Base-by-base conservation (phyloP, 2,888 invertebrate genomes). In the Tachina fera region DNA sequence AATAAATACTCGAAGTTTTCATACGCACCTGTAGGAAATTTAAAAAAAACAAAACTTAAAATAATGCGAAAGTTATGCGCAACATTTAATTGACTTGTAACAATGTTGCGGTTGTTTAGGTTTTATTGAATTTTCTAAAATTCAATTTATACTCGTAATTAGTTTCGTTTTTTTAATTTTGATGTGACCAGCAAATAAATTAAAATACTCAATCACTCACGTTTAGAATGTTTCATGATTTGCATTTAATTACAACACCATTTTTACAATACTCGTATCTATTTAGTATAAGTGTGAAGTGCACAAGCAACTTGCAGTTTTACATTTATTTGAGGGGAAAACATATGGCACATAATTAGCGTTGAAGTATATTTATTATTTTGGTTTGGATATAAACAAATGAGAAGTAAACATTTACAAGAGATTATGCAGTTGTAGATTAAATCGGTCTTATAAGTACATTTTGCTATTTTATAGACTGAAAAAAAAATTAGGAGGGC, bases 71-170 rank as follows among this genome's bases (percentile, higher is more conserved):
- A 82, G 58, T 78, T 79, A 76, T 83, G 76, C 31, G 31, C 53
- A 72, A 60, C 53, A 79, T 79, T 83, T 79, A 86, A 86, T 83
- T 86, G 86, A 82, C 82, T 86, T 82, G 68, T 63, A 78, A 75
- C 60, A 79, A 72, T 56, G 58, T 79, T 82, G 86, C 49, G 86
- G 86, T 72, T 86, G 53, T 72, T 31, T 47, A 43, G 63, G 56
- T 71, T 70, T 76, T 67, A 77, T 67, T 67, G 49, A 77, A 83
- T 67, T 67, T 77, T 68, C 41, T 11, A 58, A 82, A 60, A 77
- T 77, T 83, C 51, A 83, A 83, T 83, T 79, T 77, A 39, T 47
- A n/a, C n/a, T n/a, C n/a, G n/a, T n/a, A 43, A 60, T 67, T 80
- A n/a, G 45, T 47, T 67, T 31, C 4, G 2, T 68, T n/a, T 47